Evolutionary conservation across 1,140 invertebrate genomes (phyloP), one percentile per base, ranked within the genome.

Genomic region (Uloborus diversus): DNA sequence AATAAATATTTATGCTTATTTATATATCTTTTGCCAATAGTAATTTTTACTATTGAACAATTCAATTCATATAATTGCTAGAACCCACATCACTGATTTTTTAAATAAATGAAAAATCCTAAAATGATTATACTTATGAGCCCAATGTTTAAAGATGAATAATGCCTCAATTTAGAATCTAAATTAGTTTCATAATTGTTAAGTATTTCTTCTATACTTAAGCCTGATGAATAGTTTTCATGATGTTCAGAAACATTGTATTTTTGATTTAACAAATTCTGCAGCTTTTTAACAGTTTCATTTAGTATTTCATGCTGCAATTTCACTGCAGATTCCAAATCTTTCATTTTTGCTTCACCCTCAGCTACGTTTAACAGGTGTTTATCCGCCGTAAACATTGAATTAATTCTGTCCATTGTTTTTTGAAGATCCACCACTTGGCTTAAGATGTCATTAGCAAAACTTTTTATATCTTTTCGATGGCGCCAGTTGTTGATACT

Each of bases 401-500:
- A 13, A 42, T 35, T 53, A 4, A 53, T 7, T 28, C 23, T 78
- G 11, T 33, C 4, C 20, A 68, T 23, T 28, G 30, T 23, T 28
- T 78, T 57, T 57, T 65, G 13, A 30, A 78, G 42, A 42, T 56
- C 62, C 23, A 20, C 25, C 42, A 78, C 53, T 57, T 57, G 61
- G 30, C 47, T 20, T 30, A 62, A 66, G 56, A 66, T 76, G 35
- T 76, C 30, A 28, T 17, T 33, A 11, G 71, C 59, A 62, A 76
- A 78, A 1, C 17, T 9, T 66, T 57, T 78, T 37, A 78, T 78
- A 28, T 78, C 62, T 66, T 66, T 78, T 28, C 75, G n/a, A 27
- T 66, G 75, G 14, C 75, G 28, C 75, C 75, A 78, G 20, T 78
- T 78, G 42, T 78, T 66, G 20, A 78, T 32, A 42, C 62, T 78